phyloP scores from a whole-genome alignment of 2,888 invertebrate genomes.

The Yponomeuta evonymella region DNA sequence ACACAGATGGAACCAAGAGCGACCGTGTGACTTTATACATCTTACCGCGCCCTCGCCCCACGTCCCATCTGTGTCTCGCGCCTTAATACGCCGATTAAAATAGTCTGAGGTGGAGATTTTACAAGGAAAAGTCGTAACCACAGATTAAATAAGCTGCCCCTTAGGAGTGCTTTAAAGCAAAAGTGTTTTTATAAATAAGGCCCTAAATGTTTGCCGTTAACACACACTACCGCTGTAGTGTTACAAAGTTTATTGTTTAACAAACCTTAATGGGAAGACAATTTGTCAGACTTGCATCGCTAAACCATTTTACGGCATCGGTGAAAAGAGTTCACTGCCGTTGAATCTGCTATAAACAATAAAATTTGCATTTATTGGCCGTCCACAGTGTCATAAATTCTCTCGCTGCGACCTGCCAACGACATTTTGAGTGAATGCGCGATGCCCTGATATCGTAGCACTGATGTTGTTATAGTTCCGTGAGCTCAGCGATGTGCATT shows the following conservation, averaged over 20 bases:
- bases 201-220: neutral
- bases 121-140: too few relatives aligned
- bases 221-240: neutral
- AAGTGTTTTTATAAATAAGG: too few relatives aligned
- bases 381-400: conserved; percentile 67
- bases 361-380: conserved; percentile 76
- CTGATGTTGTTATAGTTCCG: conserved; percentile 34
- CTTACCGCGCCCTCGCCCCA: too few relatives aligned
- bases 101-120: too few relatives aligned
- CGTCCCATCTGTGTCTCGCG: too few relatives aligned
- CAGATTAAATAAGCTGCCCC: too few relatives aligned
- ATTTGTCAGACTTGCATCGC: conserved; percentile 27
- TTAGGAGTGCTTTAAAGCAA: too few relatives aligned
- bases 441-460: conserved; percentile 48
- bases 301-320: conserved; percentile 61
- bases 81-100: too few relatives aligned
- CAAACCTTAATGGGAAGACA: conserved; percentile 13
- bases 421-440: conserved; percentile 70
- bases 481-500: conserved; percentile 56
- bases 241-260: conserved; percentile 4
- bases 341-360: conserved; percentile 73
- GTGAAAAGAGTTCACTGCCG: conserved; percentile 67
- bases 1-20: too few relatives aligned
- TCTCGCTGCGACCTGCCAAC: conserved; percentile 63
- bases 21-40: too few relatives aligned